Evolutionary conservation across 1,140 invertebrate species (phyloP), one percentile per base, ranked within the genome.

Genomic region (Sminthurides bifidus): DNA sequence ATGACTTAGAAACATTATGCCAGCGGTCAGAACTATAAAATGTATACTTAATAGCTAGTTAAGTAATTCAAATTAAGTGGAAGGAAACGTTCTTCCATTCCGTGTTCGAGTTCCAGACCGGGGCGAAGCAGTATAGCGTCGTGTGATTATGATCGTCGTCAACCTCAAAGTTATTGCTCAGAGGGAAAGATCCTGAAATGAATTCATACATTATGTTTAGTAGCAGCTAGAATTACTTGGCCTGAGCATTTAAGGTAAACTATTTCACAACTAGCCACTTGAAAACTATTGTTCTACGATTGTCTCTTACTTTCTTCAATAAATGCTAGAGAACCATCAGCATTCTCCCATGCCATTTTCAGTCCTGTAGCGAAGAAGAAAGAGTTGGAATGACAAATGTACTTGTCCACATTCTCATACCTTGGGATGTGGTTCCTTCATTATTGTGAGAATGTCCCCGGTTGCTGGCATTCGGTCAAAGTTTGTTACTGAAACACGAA

Each of bases 331-430:
- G 35, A 33, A 10, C 52, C 56, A 49, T 56, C 54, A 15, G 24
- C 12, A 29, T 45, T 56, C 35, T 44, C 35, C 0, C 45, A 21
- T 3, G 50, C 62, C 58, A 59, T 58, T 46, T 58, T 55, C 3
- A 64, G 19, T 14, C 62, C 62, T 35, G 55, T 54, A 10, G 62
- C 53, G 45, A 64, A 64, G 50, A 58, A 64, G 38, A 64, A 64
- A 3, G 27, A 29, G 41, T 64, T 64, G 1, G 52, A 40, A 17
- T 56, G 41, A 38, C 62, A 64, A 6, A 37, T 35, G n/a, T 58
- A 57, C 12, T 21, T 45, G 10, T 46, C 26, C 44, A 12, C 30
- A 15, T 3, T 3, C 5, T 41, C 4, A 5, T 8, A 5, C 3
- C 33, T 26, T 50, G 23, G 49, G 31, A 10, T 26, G 2, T 8